Evolutionary conservation across 2,888 invertebrate genomes (phyloP).

Genomic region (Agonopterix heracliana): DNA sequence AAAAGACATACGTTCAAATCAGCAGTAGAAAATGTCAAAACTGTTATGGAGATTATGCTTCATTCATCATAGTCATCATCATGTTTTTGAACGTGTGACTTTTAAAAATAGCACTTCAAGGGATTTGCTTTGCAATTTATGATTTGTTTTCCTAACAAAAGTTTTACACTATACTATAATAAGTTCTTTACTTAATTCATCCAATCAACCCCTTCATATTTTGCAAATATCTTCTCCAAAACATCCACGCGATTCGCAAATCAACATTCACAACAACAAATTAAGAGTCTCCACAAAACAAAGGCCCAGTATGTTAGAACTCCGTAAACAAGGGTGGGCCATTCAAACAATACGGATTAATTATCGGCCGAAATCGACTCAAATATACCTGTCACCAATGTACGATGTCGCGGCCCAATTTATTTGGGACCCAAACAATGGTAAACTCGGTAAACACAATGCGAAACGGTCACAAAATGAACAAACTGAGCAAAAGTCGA

Average conservation of each 20-base stretch:
- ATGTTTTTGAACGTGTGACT: no score
- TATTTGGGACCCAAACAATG: conserved; percentile 71
- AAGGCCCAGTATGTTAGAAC: conserved; percentile 34
- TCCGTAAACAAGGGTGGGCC: conserved; percentile 65
- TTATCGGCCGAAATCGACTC: conserved; percentile 72
- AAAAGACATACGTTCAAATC: no score
- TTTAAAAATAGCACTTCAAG: no score
- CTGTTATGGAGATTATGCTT: no score
- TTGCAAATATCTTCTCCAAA: no score
- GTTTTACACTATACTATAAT: no score
- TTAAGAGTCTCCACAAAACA: conserved; percentile 41
- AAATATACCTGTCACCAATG: conserved; percentile 74
- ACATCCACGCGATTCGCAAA: not conserved
- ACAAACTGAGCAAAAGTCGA: conserved; percentile 30
- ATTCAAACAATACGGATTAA: conserved; percentile 72
- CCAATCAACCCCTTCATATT: no score
- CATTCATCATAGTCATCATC: no score
- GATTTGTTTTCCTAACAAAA: no score
- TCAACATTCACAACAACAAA: conserved; percentile 20
- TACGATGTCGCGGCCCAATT: conserved; percentile 66
- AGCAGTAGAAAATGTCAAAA: no score
- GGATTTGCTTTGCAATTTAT: no score
- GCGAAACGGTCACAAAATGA: conserved; percentile 63
- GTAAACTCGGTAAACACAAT: conserved; percentile 73
- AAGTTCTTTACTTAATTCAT: no score